Conservation (phyloP, 2,888 invertebrate genomes). For the Stenolophus ochropezus region DNA sequence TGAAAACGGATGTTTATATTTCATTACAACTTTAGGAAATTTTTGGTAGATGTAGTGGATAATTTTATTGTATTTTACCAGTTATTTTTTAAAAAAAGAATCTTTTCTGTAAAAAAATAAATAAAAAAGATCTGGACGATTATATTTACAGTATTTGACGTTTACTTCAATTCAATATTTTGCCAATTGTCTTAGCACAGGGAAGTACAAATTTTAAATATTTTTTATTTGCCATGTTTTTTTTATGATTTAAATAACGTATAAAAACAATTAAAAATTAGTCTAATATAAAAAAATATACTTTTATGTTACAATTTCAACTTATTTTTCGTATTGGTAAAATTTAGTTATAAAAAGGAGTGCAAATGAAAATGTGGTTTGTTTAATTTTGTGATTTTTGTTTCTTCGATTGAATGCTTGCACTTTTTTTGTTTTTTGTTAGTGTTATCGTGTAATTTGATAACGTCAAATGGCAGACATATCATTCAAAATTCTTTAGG, state of each 20-base stretch:
- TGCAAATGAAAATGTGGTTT: not conserved
- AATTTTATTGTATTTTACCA: slow-evolving; percentile 18
- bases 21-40: slow-evolving; percentile 18
- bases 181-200: no score
- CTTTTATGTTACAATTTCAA: no score
- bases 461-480: slow-evolving; percentile 15
- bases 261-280: no score
- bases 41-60: slow-evolving; percentile 13
- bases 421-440: not conserved
- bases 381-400: not conserved
- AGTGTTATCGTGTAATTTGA: not conserved
- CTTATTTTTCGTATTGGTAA: no score
- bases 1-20: slow-evolving; percentile 22
- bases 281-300: no score
- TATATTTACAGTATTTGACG: slow-evolving; percentile 14
- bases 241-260: no score
- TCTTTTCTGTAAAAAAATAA: slow-evolving; percentile 41
- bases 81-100: slow-evolving; percentile 26
- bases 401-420: not conserved
- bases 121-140: slow-evolving; percentile 9
- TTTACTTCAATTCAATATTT: not conserved
- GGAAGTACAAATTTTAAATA: no score
- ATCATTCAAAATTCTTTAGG: slow-evolving; percentile 35
- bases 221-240: no score
- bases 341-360: no score